Percentiles rank a stretch among this genome's conserved stretches.
phyloP scores from a whole-genome alignment of 2,113 vertebrate species.

The Eublepharis macularius region DNA sequence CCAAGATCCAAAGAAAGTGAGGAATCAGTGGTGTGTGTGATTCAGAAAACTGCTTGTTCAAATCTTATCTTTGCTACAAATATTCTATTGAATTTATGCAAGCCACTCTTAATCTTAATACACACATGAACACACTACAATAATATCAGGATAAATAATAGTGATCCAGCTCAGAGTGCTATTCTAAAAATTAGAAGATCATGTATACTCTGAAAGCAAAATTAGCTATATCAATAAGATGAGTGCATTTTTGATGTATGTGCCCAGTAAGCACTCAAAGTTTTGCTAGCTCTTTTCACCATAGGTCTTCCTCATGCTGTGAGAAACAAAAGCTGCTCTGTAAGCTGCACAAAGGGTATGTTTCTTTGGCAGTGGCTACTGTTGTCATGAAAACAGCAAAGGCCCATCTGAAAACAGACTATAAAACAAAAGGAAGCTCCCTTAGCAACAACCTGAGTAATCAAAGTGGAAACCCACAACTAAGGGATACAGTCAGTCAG shows the following conservation, averaged over 20 bases:
- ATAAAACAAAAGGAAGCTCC: no score
- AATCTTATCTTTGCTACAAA: neutral
- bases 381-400: neutral
- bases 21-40: neutral
- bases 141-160: neutral
- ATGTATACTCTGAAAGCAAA: neutral
- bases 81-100: neutral
- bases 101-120: neutral
- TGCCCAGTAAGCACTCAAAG: neutral
- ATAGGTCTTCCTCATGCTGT: neutral
- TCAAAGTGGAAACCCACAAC: no score
- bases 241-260: neutral
- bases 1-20: neutral
- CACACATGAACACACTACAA: neutral
- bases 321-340: neutral
- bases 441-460: no score
- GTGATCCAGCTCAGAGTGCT: neutral
- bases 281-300: neutral
- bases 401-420: no score
- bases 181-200: neutral
- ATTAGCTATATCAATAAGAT: no score
- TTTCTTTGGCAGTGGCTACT: neutral
- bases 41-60: neutral
- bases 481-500: no score
- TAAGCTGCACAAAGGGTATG: neutral